phyloP scores from a whole-genome alignment of 2,113 vertebrate genomes.

The Malurus alboscapulatus region DNA sequence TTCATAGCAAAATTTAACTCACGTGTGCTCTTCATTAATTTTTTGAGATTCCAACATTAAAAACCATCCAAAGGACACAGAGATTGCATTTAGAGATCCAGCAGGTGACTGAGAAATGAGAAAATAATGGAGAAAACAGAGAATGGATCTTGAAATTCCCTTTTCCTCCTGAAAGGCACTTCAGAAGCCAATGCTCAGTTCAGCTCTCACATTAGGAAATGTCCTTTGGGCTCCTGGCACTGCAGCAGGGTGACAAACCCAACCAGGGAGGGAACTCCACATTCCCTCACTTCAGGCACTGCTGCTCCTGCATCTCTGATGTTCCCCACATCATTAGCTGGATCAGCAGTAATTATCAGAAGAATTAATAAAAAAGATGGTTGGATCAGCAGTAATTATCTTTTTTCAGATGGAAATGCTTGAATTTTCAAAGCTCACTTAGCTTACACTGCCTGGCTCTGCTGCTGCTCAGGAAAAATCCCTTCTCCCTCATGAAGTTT shows the following conservation, averaged over 20 bases:
- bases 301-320: neutral
- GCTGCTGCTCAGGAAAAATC: neutral
- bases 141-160: neutral
- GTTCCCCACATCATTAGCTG: accelerated
- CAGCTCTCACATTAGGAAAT: neutral
- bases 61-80: neutral
- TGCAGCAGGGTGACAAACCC: neutral
- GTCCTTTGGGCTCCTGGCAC: neutral
- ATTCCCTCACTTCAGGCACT: neutral
- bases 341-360: neutral
- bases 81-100: accelerated
- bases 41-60: neutral
- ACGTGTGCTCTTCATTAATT: neutral
- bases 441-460: neutral
- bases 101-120: neutral
- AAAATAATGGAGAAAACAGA: neutral
- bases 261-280: accelerated
- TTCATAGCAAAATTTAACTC: neutral
- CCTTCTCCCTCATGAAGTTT: neutral
- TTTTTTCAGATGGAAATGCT: neutral
- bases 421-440: neutral
- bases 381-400: neutral
- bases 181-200: accelerated
- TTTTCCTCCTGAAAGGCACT: neutral
- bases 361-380: no score